Evolutionary conservation across 1,140 invertebrate genomes (phyloP), one percentile per base, ranked within the genome.

Genomic region (Calycopis cecrops): DNA sequence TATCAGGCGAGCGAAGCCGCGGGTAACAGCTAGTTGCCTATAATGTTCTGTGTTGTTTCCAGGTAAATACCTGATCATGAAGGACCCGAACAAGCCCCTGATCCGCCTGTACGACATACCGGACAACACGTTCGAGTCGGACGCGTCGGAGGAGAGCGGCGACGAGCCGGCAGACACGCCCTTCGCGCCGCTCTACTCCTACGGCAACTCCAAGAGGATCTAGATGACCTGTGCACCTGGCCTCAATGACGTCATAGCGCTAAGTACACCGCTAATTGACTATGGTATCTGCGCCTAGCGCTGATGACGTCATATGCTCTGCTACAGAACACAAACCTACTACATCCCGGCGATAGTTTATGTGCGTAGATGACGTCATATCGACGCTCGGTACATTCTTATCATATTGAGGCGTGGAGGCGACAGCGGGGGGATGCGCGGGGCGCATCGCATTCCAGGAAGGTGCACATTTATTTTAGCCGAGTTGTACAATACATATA

Each of bases 1-100:
- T n/a, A n/a, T n/a, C n/a, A n/a, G n/a, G n/a, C n/a, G n/a, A n/a
- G n/a, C n/a, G n/a, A n/a, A n/a, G n/a, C n/a, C n/a, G n/a, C n/a
- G n/a, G 21, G 6, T 28, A 28, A 28, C 21, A 28, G 2, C 21
- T 28, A n/a, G n/a, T n/a, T n/a, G n/a, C n/a, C n/a, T n/a, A n/a
- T 28, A 3, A 28, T 6, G 21, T 28, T 28, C 21, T n/a, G 21
- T 3, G 6, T 3, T 28, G 21, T 28, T 59, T 75, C 3, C 71
- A 88, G 87, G 87, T 59, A 95, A 95, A 86, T 99, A 99, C 84
- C 90, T 99, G 53, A 97, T 99, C 59, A 97, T 99, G 95, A 99
- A 99, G 85, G 98, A 99, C 89, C 99, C 98, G 0, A 99, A 98
- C 85, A 99, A 99, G 93, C 96, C 96, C 2, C 93, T 99, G 89